phyloP scores from a whole-genome alignment of 2,797 vertebrate genomes.

The Crenichthys baileyi region DNA sequence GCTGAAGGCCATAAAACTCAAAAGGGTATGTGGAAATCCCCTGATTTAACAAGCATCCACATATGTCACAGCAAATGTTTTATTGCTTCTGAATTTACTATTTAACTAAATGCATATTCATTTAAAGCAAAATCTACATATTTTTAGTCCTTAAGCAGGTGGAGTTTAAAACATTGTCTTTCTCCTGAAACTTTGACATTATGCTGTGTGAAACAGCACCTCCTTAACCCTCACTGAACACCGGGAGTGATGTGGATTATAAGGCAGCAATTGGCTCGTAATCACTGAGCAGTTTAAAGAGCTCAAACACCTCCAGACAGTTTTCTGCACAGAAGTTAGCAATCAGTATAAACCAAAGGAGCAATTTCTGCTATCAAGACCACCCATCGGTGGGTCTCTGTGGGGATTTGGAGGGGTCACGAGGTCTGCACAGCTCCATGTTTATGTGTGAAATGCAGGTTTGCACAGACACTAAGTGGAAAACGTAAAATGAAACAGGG shows the following conservation, averaged over 20 bases:
- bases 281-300: conserved; percentile 50
- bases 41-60: conserved; percentile 50
- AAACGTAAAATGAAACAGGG: conserved; percentile 11
- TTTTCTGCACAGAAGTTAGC: conserved; percentile 67
- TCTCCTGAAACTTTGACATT: not conserved
- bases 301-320: conserved; percentile 42
- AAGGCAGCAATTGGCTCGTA: conserved; percentile 49
- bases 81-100: conserved; percentile 15
- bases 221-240: conserved; percentile 23
- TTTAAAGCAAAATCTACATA: not conserved
- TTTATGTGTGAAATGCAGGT: conserved; percentile 8
- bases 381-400: conserved; percentile 54
- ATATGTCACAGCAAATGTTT: conserved; percentile 43
- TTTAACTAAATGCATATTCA: conserved; percentile 1
- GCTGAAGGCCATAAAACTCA: conserved; percentile 63
- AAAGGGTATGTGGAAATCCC: conserved; percentile 66
- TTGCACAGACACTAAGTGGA: conserved; percentile 1
- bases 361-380: conserved; percentile 68
- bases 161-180: conserved; percentile 6
- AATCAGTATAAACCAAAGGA: conserved; percentile 62
- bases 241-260: conserved; percentile 44
- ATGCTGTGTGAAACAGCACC: conserved; percentile 24
- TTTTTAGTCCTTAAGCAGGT: not conserved
- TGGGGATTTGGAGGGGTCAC: conserved; percentile 32
- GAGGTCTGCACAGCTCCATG: conserved; percentile 14